Evolutionary conservation across 2,888 invertebrate species (phyloP), one percentile per base, ranked within the genome.

Genomic region (Hirtodrosophila duncani): DNA sequence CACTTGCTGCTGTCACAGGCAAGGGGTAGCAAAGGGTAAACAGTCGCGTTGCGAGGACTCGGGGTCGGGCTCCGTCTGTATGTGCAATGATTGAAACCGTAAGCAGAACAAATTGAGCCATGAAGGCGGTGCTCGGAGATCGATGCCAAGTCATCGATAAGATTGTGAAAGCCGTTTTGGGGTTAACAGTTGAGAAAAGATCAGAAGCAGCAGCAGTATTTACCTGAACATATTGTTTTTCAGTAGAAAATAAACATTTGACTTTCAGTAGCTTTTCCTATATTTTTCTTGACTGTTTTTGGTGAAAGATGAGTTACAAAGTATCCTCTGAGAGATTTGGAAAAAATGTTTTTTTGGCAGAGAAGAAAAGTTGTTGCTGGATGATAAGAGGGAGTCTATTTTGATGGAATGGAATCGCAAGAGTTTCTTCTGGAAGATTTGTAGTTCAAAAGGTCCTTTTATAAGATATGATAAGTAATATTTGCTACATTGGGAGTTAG

Each of bases 101-200:
- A 69, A 57, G 61, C 64, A 51, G 37, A 61, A 52, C 61, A 61
- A 59, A 59, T 58, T 56, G 63, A 53, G 39, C 34, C 20, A 30
- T 44, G 52, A n/a, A 16, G 31, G 24, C 8, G 11, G 26, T 10
- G 24, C 6, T 6, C 45, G 36, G 36, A 17, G 36, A 20, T 33
- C 31, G 46, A 46, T 45, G 41, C 43, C 49, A 34, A 11, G 17
- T 38, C 58, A 62, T 66, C n/a, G 17, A 59, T 56, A 55, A 50
- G 38, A 48, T 48, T 50, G 21, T 63, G 38, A 39, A 33, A 51
- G 59, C 63, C 59, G 63, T 66, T 33, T 48, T 45, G 39, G 53
- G 59, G 59, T 48, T 63, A 67, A 63, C 44, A 60, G 56, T 58
- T 57, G 7, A 11, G 38, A 23, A 3, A 34, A 21, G 10, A 29